phyloP scores from a whole-genome alignment of 2,888 invertebrate genomes.

The Drosophila pseudotakahashii region DNA sequence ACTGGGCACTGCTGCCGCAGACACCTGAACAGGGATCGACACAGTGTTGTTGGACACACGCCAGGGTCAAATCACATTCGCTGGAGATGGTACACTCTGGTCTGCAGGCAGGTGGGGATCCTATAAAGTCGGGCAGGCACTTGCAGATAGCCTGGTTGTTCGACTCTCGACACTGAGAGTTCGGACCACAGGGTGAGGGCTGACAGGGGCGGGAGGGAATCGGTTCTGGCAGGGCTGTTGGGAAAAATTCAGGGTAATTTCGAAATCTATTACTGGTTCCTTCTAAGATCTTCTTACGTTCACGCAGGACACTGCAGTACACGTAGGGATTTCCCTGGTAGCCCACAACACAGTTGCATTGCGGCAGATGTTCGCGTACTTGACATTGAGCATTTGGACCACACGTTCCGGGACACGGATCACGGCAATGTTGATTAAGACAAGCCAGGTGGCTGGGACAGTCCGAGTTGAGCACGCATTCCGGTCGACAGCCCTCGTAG shows the following conservation, averaged over 20 bases:
- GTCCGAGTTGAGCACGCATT: slow-evolving; percentile 90
- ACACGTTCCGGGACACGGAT: slow-evolving; percentile 92
- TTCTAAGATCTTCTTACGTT: slow-evolving; percentile 84
- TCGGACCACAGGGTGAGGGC: slow-evolving; percentile 88
- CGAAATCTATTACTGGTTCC: background rate
- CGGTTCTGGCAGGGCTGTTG: slow-evolving; percentile 76
- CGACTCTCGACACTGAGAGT: slow-evolving; percentile 87
- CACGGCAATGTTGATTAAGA: slow-evolving; percentile 89
- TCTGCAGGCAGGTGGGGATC: slow-evolving; percentile 89
- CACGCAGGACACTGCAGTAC: slow-evolving; percentile 85
- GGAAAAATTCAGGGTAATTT: slow-evolving; percentile 13
- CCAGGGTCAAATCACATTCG: slow-evolving; percentile 87
- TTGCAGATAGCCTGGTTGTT: slow-evolving; percentile 86
- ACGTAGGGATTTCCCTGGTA: slow-evolving; percentile 91
- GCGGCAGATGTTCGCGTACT: slow-evolving; percentile 89
- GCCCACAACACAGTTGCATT: slow-evolving; percentile 88
- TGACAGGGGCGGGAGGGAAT: slow-evolving; percentile 85
- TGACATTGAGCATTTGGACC: slow-evolving; percentile 90
- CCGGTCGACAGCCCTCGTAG: slow-evolving; percentile 90
- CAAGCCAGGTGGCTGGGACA: slow-evolving; percentile 90
- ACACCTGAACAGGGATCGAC: slow-evolving; percentile 89
- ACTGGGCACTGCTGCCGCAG: slow-evolving; percentile 89
- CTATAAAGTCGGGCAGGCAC: slow-evolving; percentile 87
- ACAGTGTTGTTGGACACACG: slow-evolving; percentile 89
- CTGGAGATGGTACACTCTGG: slow-evolving; percentile 91